These are phyloP conservation scores for Sphinx pinastri DNA, from an alignment of 2,888 invertebrate genomes.

Conservation along the genomic window DNA sequence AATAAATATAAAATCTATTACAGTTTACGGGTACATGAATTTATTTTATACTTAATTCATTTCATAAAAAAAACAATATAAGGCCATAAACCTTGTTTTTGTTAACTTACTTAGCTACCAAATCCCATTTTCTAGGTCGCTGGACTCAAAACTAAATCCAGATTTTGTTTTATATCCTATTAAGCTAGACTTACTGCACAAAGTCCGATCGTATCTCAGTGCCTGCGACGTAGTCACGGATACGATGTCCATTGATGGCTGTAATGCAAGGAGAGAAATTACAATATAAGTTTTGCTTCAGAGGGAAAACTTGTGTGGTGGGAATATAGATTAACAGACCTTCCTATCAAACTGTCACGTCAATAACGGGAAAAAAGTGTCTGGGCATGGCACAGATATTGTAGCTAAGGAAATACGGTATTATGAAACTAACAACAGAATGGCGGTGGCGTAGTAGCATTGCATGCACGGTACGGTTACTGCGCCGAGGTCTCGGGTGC, in stretches of 20 bases:
- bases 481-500: too few species aligned
- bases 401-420: too few species aligned
- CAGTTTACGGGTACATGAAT: too few species aligned
- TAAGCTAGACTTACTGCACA: slow-evolving; percentile 1
- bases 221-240: slow-evolving; percentile 8
- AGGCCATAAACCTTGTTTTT: too few species aligned
- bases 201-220: not conserved
- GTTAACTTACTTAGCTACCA: not conserved
- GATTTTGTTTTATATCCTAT: not conserved
- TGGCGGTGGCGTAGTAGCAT: too few species aligned
- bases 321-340: not conserved
- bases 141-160: too few species aligned
- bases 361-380: not conserved
- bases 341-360: not conserved
- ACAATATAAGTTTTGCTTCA: slow-evolving; percentile 8
- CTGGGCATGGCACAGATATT: too few species aligned
- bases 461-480: too few species aligned
- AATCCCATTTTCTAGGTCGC: not conserved
- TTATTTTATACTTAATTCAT: too few species aligned
- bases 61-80: too few species aligned
- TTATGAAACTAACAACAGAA: too few species aligned
- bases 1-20: too few species aligned
- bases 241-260: slow-evolving; percentile 1
- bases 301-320: slow-evolving; percentile 7
- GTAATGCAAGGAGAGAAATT: slow-evolving; percentile 7